Evolutionary conservation across 1,140 invertebrate species (phyloP), one percentile per base, ranked within the genome.

Genomic region (Berghia stephanieae): DNA sequence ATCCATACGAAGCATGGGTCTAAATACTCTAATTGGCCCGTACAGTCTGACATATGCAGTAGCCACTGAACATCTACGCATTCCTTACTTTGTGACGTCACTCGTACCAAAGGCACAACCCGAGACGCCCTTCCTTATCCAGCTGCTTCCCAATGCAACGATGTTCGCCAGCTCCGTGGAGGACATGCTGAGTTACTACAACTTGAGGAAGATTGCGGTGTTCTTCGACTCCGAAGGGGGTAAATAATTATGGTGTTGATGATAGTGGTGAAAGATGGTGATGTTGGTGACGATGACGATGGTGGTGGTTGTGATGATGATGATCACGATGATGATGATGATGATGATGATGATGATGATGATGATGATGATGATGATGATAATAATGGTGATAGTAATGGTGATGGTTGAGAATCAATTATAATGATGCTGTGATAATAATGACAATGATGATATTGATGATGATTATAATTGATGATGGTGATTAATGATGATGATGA

Each of bases 71-170:
- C 72, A 80, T 66, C 46, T 75, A n/a, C 77, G 80, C 36, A 78
- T 86, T 13, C 81, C 82, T 6, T 86, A 81, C 43, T 79, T 84
- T 46, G 82, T 85, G 68, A 86, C 83, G 18, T 80, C 82, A 36
- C 80, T 82, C 76, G 77, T 80, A 1, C 81, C 82, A 8, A 31
- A 43, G 16, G 52, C 79, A n/a, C 69, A 75, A 57, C 10, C 46
- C 3, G n/a, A 72, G 21, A 75, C 75, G 24, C 75, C 76, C 0
- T 82, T 81, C 49, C 42, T 85, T 16, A 80, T 84, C n/a, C 80
- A 80, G 60, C 79, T 86, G 46, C 76, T 84, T 74, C 83, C 83
- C n/a, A 78, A 80, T 66, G 75, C 78, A 2, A 34, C 43, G 18
- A 63, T 80, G 0, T 84, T 82, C 44, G 79, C 79, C 0, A 27